Percentiles rank a stretch among this genome's conserved stretches.
phyloP scores from a whole-genome alignment of 2,113 vertebrate genomes.

The Fregetta grallaria region DNA sequence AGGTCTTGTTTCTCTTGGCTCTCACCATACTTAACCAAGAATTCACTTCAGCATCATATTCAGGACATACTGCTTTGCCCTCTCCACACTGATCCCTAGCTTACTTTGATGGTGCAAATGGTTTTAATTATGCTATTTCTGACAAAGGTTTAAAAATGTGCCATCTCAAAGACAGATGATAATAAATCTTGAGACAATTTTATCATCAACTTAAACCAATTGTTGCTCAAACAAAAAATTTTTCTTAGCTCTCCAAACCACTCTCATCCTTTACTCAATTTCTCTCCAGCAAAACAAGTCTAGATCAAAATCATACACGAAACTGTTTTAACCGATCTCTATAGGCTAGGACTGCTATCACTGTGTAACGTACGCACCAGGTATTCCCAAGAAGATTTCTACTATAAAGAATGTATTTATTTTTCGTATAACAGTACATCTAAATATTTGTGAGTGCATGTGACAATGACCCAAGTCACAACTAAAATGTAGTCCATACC shows the following conservation, averaged over 20 bases:
- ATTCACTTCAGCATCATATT: neutral
- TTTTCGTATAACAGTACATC: neutral
- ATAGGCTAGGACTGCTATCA: neutral
- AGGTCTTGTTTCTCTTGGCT: neutral
- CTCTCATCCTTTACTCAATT: neutral
- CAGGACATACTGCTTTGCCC: neutral
- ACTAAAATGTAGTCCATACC: neutral
- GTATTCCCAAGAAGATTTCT: neutral
- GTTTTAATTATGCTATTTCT: neutral
- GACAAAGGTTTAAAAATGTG: neutral
- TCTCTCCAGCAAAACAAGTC: neutral
- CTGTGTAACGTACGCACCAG: fast-evolving
- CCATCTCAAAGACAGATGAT: neutral
- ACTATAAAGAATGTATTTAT: neutral
- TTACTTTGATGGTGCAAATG: neutral
- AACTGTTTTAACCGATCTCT: neutral
- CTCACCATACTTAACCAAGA: neutral
- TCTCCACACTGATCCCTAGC: neutral
- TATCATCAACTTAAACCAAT: neutral
- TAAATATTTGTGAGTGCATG: neutral
- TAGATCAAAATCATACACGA: neutral
- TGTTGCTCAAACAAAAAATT: neutral
- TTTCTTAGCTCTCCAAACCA: neutral
- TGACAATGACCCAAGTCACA: neutral
- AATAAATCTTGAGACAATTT: neutral